Conservation (phyloP, 2,797 vertebrate genomes). For the Microctenopoma lineatum region DNA sequence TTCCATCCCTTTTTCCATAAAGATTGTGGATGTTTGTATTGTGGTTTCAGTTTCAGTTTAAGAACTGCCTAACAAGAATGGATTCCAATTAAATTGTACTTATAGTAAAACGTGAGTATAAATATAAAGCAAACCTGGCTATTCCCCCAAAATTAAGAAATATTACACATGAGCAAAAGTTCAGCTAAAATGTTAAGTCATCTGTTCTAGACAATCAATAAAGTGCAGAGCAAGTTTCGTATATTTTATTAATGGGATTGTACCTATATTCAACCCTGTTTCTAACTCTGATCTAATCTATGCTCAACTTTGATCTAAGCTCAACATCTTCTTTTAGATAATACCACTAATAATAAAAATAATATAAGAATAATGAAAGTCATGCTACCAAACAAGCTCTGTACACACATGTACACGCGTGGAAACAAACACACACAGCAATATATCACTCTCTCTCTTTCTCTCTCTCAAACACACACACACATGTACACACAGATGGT, state of each 20-base stretch:
- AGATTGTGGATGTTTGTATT: too few species aligned
- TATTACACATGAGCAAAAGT: neutral
- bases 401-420: neutral
- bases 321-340: too few species aligned
- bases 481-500: slow-evolving; percentile 51
- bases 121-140: neutral
- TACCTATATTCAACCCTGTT: slow-evolving; percentile 9
- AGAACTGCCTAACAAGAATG: too few species aligned
- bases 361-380: neutral
- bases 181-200: neutral
- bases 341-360: too few species aligned
- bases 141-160: neutral
- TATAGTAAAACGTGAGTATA: neutral
- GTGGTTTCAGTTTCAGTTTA: too few species aligned
- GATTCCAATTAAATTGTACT: too few species aligned
- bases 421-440: neutral
- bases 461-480: neutral
- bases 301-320: too few species aligned
- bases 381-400: neutral
- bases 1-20: too few species aligned
- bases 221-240: neutral
- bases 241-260: slow-evolving; percentile 16
- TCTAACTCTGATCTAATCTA: neutral
- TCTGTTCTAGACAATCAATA: neutral
- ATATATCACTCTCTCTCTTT: neutral